Evolutionary conservation across 2,888 invertebrate genomes (phyloP), one percentile per base, ranked within the genome.

Genomic region (Vesta saturnalis): DNA sequence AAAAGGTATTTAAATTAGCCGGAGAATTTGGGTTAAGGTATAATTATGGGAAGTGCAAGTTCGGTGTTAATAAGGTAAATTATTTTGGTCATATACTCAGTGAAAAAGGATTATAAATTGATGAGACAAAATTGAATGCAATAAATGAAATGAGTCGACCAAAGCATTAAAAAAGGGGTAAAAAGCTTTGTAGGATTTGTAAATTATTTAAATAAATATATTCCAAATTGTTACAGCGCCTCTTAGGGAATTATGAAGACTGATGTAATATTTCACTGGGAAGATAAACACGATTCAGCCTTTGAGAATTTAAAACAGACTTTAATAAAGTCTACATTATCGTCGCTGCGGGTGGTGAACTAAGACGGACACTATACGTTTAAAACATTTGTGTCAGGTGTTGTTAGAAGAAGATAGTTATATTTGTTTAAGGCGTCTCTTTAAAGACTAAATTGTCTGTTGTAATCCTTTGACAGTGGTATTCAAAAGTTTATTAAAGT

Each of bases 1-100:
- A 47, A 23, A 55, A 21, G 15, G 58, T 52, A n/a, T 59, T 64
- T 49, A 14, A 39, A 18, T n/a, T 15, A 21, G 39, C 21, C 1
- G 19, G 47, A 43, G 21, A 18, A 2, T 15, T 19, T 46, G 63
- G 67, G 21, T 47, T 72, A 16, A 57, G 19, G 30, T 52, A 46
- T 4, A 74, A 73, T 47, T 12, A 67, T 39, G 52, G 60, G n/a
- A 67, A 72, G 60, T 54, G 18, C 12, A 19, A 54, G 14, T 54
- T 54, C 21, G 23, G 35, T 39, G 43, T 54, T 19, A 39, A 55
- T 69, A 22, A 60, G 15, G 10, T 74, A 64, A 60, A 57, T 67
- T 56, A 69, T 60, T 1, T 68, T 52, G 58, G 60, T 47, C 52
- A 55, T 69, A 15, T 39, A 47, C 65, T 72, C 6, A 22, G 16